phyloP scores from a whole-genome alignment of 1,140 invertebrate genomes.

The Drosophila malerkotliana region DNA sequence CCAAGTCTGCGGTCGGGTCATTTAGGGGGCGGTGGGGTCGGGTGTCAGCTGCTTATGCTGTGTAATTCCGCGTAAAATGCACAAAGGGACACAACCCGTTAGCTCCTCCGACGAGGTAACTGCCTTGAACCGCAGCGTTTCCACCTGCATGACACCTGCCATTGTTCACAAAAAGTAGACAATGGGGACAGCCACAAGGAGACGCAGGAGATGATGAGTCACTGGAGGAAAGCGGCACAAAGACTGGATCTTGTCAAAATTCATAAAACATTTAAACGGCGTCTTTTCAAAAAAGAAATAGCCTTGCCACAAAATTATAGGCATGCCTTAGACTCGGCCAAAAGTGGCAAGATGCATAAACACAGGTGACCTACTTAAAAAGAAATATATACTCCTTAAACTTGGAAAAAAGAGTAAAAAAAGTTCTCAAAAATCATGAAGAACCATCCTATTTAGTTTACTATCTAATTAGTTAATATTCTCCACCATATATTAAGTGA shows the following conservation, averaged over 20 bases:
- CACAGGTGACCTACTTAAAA: slow-evolving; percentile 22
- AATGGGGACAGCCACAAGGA: slow-evolving; percentile 52
- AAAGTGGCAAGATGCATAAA: slow-evolving; percentile 32
- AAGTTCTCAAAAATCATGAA: too few relatives aligned
- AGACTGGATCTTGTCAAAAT: slow-evolving; percentile 19
- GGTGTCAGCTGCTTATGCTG: slow-evolving; percentile 69
- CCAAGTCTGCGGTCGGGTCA: slow-evolving; percentile 27
- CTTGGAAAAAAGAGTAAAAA: too few relatives aligned
- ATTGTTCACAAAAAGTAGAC: slow-evolving; percentile 72
- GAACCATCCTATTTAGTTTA: not conserved
- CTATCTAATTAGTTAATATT: not conserved
- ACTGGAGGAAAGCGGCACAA: slow-evolving; percentile 17
- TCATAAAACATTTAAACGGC: slow-evolving; percentile 61
- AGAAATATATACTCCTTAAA: not conserved
- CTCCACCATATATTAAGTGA: not conserved
- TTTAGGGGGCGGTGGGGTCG: slow-evolving; percentile 1
- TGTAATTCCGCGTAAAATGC: slow-evolving; percentile 81
- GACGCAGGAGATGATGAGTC: not conserved
- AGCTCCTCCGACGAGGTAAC: not conserved
- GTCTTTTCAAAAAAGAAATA: slow-evolving; percentile 9
- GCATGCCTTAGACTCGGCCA: slow-evolving; percentile 14
- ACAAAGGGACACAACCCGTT: slow-evolving; percentile 67
- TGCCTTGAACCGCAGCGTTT: slow-evolving; percentile 33
- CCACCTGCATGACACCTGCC: slow-evolving; percentile 70
- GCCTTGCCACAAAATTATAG: slow-evolving; percentile 26